Base-by-base conservation (phyloP, 2,113 vertebrate species). In the Lycocorax pyrrhopterus region DNA sequence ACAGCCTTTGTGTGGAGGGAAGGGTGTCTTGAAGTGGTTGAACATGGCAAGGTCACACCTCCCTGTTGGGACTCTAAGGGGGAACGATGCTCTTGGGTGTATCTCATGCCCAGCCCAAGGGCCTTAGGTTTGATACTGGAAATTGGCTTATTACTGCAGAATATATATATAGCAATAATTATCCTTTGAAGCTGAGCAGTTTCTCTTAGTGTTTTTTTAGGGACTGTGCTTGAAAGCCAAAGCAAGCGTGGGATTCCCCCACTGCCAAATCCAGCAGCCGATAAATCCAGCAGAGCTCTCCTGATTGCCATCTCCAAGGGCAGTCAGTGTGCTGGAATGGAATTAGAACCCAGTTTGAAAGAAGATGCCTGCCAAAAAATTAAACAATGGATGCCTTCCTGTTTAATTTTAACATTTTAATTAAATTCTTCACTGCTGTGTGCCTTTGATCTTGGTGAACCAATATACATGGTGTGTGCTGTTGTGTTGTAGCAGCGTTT, bases 331-430 rank as follows among this genome's bases (percentile, higher is more conserved):
- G 76, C 56, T 84, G 94, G 62, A 76, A 69, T 58, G n/a, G 83
- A 93, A 87, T 79, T 90, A 68, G 56, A 84, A 84, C 69, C 73
- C 0, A 0, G 14, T 55, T 92, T 92, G 77, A 90, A 79, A 62
- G 92, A 72, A 49, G 53, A 66, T 0, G 64, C 80, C 83, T 93
- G 93, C 92, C 92, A 97, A 93, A 97, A 94, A 90, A 92, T 95
- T 68, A 91, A 93, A 96, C 94, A 96, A 95, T 96, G 80, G 60
- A 88, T 93, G 93, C 73, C 73, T 89, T 95, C 69, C 83, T 95
- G 58, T 90, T 96, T 78, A 87, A 93, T 96, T 96, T 96, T 90
- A 93, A 96, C 90, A 82, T 92, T 96, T 96, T 96, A 94, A 97
- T 95, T 96, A 90, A 96, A 94, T 95, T 96, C 80, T 93, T 72